Evolutionary conservation across 1,140 invertebrate species (phyloP), one percentile per base, ranked within the genome.

Genomic region (Sarcophaga bullata): DNA sequence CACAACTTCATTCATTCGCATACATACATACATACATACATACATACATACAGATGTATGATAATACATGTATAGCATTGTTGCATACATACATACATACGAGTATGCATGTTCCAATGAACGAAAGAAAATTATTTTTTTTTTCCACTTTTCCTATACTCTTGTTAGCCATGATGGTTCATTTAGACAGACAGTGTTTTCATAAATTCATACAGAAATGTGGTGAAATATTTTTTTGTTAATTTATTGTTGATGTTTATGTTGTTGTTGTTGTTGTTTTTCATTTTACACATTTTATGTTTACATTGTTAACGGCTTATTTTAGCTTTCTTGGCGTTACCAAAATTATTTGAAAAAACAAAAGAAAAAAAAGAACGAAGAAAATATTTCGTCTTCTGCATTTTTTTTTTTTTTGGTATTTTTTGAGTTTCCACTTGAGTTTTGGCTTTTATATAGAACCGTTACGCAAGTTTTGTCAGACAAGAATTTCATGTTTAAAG

Each of bases 1-100:
- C n/a, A n/a, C n/a, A 58, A 58, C 54, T n/a, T 58, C n/a, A 58
- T 58, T 58, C 54, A 58, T 58, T n/a, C n/a, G 54, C n/a, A 58
- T n/a, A 58, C 54, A n/a, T 7, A 8, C 15, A 4, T 37, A 37
- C 4, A 4, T 2, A 2, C 1, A 37, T 37, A 37, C 25, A 37
- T 37, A 4, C 4, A 37, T 37, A 37, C 25, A 37, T 37, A 37
- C 25, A 37, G 4, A 37, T n/a, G n/a, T n/a, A n/a, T n/a, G n/a
- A n/a, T n/a, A n/a, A n/a, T n/a, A 37, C 1, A 37, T 37, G 25
- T 37, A 37, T 37, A 37, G 1, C 25, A 4, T 37, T 37, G 25
- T 37, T 37, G 25, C 25, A 37, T 37, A 37, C 25, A 37, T 37
- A 37, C n/a, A n/a, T n/a, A n/a, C n/a, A n/a, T n/a, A n/a, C n/a